These are phyloP conservation scores for Nerophis lumbriciformis DNA, from an alignment of 2,113 vertebrate species.

Conservation along the genomic window DNA sequence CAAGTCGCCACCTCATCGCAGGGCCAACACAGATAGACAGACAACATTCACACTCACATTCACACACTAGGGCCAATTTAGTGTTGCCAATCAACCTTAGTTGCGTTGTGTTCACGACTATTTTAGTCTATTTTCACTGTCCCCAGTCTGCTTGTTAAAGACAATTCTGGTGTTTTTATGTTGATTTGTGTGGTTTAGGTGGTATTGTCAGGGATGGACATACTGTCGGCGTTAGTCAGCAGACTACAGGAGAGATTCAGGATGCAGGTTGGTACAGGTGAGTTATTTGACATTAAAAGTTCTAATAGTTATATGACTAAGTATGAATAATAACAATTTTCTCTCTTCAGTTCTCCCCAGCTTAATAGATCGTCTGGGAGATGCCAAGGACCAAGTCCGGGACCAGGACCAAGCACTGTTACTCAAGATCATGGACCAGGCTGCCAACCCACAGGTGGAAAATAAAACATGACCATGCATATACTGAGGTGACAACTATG, in stretches of 20 bases:
- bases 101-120: fast-evolving
- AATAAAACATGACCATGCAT: background rate
- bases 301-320: background rate
- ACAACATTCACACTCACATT: no score
- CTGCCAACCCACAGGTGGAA: constrained; percentile 82
- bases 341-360: constrained; percentile 83
- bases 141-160: background rate
- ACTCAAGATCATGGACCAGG: constrained; percentile 94
- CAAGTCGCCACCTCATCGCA: no score
- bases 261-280: constrained; percentile 91
- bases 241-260: constrained; percentile 90
- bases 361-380: constrained; percentile 91
- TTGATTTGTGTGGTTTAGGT: constrained; percentile 70
- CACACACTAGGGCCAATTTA: no score
- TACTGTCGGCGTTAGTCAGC: constrained; percentile 83
- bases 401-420: constrained; percentile 92
- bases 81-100: no score
- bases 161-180: constrained; percentile 1
- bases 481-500: background rate
- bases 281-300: constrained; percentile 20
- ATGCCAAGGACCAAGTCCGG: constrained; percentile 89
- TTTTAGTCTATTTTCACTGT: background rate
- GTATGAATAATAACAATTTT: background rate
- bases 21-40: no score
- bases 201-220: constrained; percentile 89